Conservation (phyloP, 1,140 invertebrate genomes). For the Brachystomella parvula region DNA sequence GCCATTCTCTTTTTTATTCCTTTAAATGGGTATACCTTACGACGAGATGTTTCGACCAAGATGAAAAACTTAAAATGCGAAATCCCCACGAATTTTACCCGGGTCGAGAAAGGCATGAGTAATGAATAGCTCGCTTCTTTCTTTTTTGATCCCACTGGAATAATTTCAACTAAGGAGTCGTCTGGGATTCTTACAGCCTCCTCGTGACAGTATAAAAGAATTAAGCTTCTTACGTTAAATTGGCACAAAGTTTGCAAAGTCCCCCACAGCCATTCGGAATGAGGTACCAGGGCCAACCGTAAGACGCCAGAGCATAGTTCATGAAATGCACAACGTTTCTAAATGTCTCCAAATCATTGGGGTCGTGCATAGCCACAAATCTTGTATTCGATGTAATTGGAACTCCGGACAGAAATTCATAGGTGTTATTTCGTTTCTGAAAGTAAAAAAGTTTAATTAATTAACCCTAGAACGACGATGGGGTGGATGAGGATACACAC, state of each 20-base stretch:
- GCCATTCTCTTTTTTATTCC: too few species aligned
- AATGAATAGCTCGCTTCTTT: too few species aligned
- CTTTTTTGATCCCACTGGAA: too few species aligned
- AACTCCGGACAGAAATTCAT: slow-evolving; percentile 81
- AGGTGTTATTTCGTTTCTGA: slow-evolving; percentile 72
- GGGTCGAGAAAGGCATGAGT: too few species aligned
- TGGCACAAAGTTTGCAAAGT: slow-evolving; percentile 62
- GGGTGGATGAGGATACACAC: too few species aligned
- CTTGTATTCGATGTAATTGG: slow-evolving; percentile 72
- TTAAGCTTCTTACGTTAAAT: slow-evolving; percentile 51
- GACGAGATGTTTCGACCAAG: too few species aligned
- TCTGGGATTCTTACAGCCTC: background rate
- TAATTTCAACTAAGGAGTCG: too few species aligned
- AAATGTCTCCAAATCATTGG: slow-evolving; percentile 62
- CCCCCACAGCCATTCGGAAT: slow-evolving; percentile 61
- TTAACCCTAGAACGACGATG: background rate
- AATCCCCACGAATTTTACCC: too few species aligned
- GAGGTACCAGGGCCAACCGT: slow-evolving; percentile 84
- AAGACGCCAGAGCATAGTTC: slow-evolving; percentile 77
- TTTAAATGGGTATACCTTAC: too few species aligned
- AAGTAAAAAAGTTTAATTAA: slow-evolving; percentile 35
- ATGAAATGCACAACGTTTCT: slow-evolving; percentile 75
- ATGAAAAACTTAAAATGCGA: too few species aligned
- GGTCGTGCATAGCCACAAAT: slow-evolving; percentile 74
- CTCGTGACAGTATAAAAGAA: background rate